Base-by-base conservation (phyloP, 2,888 invertebrate species). In the Mamestra brassicae region DNA sequence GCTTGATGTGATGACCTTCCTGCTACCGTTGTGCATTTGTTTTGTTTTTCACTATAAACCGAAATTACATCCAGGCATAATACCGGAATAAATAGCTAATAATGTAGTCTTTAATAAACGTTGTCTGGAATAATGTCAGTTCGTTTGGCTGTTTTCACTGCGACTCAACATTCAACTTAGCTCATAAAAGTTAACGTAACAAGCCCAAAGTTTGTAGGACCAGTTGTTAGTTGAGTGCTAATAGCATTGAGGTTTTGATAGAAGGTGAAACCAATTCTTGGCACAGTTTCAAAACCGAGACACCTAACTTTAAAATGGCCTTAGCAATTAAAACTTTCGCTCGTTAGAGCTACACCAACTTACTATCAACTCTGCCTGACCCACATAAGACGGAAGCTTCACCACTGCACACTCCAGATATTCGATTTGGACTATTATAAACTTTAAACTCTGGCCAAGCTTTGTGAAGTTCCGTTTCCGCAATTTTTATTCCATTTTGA, bases 311-410 rank as follows among this genome's bases (percentile, higher is more conserved):
- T n/a, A n/a, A 26, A 77, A 63, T 66, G 45, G 36, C 17, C n/a
- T 26, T 11, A 55, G 26, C 70, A 77, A 71, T 80, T 55, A 60
- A 66, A 82, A 71, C 67, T 82, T 80, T 55, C 11, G 26, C 70
- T 67, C n/a, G 66, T 70, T 82, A 74, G 11, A 64, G 45, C 38
- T 68, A 58, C 17, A 54, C 34, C 6, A 58, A 62, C 45, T 57
- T n/a, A n/a, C 7, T n/a, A 60, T 15, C 36, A 80, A 57, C 65
- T 66, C n/a, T 34, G 34, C 17, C 10, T 61, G 15, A 61, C 36
- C 34, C 13, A 61, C 34, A 63, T 50, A 63, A 68, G n/a, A 38
- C 4, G 36, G 11, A 50, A 15, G n/a, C 15, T 42, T 64, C 13
- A 45, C 36, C 26, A 52, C n/a, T 66, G n/a, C 54, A 42, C 13